These are phyloP conservation scores for Gobio occitaniae DNA, from an alignment of 2,797 vertebrate species.

Conservation along the genomic window DNA sequence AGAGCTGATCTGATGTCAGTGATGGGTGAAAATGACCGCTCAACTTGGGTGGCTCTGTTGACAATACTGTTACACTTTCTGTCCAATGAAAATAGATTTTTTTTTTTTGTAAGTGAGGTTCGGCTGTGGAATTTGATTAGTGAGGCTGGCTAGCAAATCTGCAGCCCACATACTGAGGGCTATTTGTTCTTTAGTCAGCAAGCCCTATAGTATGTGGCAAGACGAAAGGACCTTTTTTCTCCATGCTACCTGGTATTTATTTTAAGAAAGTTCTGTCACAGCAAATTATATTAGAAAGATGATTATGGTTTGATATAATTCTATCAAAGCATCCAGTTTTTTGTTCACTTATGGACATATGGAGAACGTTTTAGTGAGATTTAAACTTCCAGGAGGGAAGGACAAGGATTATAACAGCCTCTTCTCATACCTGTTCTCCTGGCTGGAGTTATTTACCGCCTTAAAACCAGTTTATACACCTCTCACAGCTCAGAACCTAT, in stretches of 20 bases:
- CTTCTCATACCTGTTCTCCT: conserved; percentile 53
- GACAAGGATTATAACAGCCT: conserved; percentile 9
- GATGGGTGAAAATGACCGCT: not conserved
- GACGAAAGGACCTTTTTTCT: not conserved
- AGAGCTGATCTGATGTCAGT: conserved; percentile 27
- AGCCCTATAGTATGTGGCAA: not conserved
- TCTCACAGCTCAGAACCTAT: conserved; percentile 42
- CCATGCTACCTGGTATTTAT: not conserved
- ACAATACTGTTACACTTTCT: conserved; percentile 5
- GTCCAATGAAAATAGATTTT: conserved; percentile 8
- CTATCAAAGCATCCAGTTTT: not conserved
- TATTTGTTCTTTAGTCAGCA: conserved; percentile 19
- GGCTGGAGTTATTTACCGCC: conserved; percentile 60
- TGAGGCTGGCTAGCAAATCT: not conserved
- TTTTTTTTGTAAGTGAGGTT: conserved; percentile 3
- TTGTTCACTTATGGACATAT: not conserved
- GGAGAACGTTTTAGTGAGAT: not conserved
- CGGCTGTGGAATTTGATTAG: conserved; percentile 13
- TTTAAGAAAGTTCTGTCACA: not conserved
- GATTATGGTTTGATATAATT: not conserved
- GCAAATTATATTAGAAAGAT: conserved; percentile 7
- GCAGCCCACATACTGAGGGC: not conserved
- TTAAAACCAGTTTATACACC: conserved; percentile 70
- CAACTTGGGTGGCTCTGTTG: conserved; percentile 47
- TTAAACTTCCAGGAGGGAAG: not conserved